Evolutionary conservation across 2,888 invertebrate species (phyloP).

Genomic region (Eremobia ochroleuca): DNA sequence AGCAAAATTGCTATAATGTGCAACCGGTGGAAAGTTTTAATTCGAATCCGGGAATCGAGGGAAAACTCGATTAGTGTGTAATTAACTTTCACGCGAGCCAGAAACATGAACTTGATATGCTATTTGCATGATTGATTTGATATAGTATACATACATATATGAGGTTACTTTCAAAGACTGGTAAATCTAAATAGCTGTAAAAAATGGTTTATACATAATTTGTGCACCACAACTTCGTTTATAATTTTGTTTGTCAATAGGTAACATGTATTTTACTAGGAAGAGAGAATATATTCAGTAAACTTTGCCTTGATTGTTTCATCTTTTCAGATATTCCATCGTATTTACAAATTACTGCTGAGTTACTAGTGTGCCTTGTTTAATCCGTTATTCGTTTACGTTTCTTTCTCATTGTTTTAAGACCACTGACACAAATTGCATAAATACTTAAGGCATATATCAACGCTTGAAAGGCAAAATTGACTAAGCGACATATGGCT

Average conservation of each 20-base stretch:
- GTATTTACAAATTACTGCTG: background rate
- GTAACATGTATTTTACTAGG: background rate
- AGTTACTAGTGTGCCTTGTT: background rate
- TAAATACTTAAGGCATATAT: no score
- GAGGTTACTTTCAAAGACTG: background rate
- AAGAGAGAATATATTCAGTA: background rate
- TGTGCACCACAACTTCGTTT: background rate
- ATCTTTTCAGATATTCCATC: background rate
- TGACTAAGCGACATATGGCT: no score
- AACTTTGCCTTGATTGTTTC: background rate
- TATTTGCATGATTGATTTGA: constrained; percentile 27
- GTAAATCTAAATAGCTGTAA: background rate
- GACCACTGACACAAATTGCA: background rate
- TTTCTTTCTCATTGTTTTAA: background rate
- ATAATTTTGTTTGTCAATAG: background rate
- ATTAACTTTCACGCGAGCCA: constrained; percentile 47
- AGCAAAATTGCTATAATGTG: constrained; percentile 14
- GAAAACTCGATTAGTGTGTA: constrained; percentile 41
- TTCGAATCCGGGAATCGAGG: constrained; percentile 39
- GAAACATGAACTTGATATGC: constrained; percentile 23
- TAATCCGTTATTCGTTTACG: background rate
- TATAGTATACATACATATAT: background rate
- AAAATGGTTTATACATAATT: background rate
- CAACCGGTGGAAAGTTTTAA: constrained; percentile 53
- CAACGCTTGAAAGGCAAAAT: no score